Percentiles rank a stretch among this genome's conserved stretches.
Conservation (phyloP, 2,888 invertebrate species). For the Holacanthella duospinosa region DNA sequence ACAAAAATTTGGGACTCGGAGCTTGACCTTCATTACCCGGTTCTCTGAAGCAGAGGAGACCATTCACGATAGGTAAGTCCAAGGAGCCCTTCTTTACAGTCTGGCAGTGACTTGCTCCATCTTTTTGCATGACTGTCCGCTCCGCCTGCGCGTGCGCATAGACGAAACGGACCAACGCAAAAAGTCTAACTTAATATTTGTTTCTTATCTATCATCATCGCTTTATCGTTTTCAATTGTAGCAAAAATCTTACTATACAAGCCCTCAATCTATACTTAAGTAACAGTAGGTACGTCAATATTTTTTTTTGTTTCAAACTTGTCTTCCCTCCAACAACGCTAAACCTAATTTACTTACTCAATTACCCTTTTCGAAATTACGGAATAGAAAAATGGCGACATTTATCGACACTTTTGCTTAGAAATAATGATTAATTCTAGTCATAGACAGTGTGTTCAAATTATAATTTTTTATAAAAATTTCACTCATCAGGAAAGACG, state of each 20-base stretch:
- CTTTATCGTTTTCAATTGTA: not conserved
- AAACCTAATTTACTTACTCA: too few relatives aligned
- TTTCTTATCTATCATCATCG: not conserved
- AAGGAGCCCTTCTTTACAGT: constrained; percentile 35
- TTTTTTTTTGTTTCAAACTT: not conserved
- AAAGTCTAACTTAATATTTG: not conserved
- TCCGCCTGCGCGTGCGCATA: not conserved
- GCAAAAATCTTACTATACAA: not conserved
- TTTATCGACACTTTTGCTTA: too few relatives aligned
- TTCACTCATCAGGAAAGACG: too few relatives aligned
- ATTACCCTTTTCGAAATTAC: too few relatives aligned
- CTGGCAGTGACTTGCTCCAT: constrained; percentile 38
- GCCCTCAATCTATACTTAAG: not conserved
- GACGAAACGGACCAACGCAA: not conserved
- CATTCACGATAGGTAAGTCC: constrained; percentile 5
- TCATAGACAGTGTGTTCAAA: too few relatives aligned
- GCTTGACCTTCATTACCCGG: not conserved
- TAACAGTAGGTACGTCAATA: constrained; percentile 1
- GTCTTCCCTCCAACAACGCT: not conserved
- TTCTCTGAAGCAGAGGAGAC: not conserved
- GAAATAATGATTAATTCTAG: too few relatives aligned
- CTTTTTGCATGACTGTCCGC: not conserved
- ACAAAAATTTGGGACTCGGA: not conserved
- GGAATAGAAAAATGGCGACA: too few relatives aligned
- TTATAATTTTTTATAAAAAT: too few relatives aligned